Evolutionary conservation across 2,113 vertebrate genomes (phyloP), one percentile per base, ranked within the genome.

Genomic region (Zootoca vivipara): DNA sequence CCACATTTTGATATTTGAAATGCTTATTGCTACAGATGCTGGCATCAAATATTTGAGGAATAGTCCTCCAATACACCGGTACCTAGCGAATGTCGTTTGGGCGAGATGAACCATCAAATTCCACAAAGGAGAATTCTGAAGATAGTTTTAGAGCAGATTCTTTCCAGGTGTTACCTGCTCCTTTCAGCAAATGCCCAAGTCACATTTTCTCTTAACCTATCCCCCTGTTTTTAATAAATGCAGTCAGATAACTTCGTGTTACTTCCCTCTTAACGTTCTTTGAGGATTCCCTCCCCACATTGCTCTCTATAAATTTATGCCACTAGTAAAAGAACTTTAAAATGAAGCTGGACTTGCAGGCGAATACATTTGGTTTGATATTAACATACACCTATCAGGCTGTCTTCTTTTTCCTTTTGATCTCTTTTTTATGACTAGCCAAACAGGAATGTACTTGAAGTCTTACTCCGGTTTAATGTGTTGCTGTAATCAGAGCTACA

Each of bases 371-470:
- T 73, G 65, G 73, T 91, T 64, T 77, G 70, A 80, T 91, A 91
- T 84, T 93, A 94, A 86, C 58, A 67, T 91, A 92, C 52, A 89
- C 16, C 35, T 75, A 81, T 91, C 87, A 88, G 72, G 88, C 24
- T 42, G 87, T 89, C 83, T 84, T 81, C 38, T 28, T n/a, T 90
- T 0, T 0, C 28, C 89, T 92, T 95, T 93, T 89, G 91, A 93
- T 82, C 87, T 62, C 64, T 40, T 93, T 93, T 91, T 94, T 87
- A 86, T 93, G 89, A 93, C 89, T 85, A 91, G 20, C 33, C 81
- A 85, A 91, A 89, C 87, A 95, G 1, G 82, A 92, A 95, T 89
- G 81, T 12, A 91, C 75, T 93, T 94, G 86, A 95, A 93, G 86
- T 85, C 85, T 84, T 90, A 93, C 74, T 92, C 88, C 85, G 3